A percentile compares a stretch with the other conserved stretches of the same genome.
phyloP scores from a whole-genome alignment of 2,888 invertebrate species.

The Ariolimax columbianus region DNA sequence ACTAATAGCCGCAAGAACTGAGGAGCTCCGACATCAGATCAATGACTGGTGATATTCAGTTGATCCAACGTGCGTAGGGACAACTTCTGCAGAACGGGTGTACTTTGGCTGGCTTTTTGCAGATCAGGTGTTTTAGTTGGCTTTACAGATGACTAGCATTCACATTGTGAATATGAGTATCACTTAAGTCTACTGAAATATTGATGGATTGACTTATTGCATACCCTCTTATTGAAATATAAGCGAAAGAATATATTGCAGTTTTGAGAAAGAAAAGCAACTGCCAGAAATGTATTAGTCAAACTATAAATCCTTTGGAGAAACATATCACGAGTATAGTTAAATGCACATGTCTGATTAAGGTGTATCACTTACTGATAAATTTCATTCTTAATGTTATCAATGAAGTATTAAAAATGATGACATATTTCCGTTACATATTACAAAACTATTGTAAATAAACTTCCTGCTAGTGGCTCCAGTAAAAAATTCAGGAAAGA shows the following conservation, averaged over 20 bases:
- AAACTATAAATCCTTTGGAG: neutral
- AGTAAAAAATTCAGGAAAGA: neutral
- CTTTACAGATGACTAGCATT: conserved; percentile 9
- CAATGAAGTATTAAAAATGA: neutral
- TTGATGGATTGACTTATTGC: conserved; percentile 46
- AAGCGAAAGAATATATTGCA: neutral
- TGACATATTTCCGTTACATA: neutral
- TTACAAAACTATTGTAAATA: neutral
- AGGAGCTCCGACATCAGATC: no score
- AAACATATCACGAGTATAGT: neutral
- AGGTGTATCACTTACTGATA: conserved; percentile 33
- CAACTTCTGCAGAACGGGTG: neutral
- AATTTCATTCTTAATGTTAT: neutral
- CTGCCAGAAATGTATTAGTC: neutral
- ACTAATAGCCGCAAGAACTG: no score
- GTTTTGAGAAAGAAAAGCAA: neutral
- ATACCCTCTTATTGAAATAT: conserved; percentile 35
- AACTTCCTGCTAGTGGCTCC: neutral
- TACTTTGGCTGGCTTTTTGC: no score
- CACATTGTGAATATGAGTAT: conserved; percentile 35
- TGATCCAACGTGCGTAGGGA: no score
- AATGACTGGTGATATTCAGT: no score
- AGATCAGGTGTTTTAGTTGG: neutral
- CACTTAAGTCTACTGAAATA: conserved; percentile 39
- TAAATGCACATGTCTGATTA: conserved; percentile 20